phyloP scores from a whole-genome alignment of 2,797 vertebrate species.

The Scolopax rusticola region DNA sequence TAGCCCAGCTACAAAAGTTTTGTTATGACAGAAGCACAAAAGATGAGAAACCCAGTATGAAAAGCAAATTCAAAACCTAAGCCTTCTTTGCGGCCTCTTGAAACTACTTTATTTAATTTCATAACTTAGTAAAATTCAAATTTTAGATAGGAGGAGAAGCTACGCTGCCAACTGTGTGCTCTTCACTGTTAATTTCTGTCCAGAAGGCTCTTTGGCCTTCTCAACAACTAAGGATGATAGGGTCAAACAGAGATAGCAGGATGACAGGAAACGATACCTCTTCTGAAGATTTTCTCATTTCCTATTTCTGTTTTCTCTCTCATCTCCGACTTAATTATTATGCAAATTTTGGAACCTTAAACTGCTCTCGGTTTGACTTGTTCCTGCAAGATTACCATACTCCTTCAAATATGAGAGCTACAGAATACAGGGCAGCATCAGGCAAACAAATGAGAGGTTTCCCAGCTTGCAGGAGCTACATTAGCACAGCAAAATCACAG shows the following conservation, averaged over 20 bases:
- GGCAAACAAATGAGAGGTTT: background rate
- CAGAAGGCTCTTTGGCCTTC: background rate
- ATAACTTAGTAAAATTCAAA: background rate
- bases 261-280: background rate
- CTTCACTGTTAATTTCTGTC: background rate
- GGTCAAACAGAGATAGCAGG: background rate
- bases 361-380: background rate
- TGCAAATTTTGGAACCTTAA: background rate
- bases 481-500: slow-evolving; percentile 3
- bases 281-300: background rate
- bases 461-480: background rate
- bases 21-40: background rate
- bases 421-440: background rate
- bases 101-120: background rate
- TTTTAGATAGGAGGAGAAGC: background rate
- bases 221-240: background rate
- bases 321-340: background rate
- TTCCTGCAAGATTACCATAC: background rate
- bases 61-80: background rate
- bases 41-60: background rate
- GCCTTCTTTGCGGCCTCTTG: background rate
- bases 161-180: background rate
- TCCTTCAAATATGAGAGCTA: accelerated
- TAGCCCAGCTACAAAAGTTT: background rate
- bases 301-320: background rate